Evolutionary conservation across 2,797 vertebrate species (phyloP), one percentile per base, ranked within the genome.

Genomic region (Aulostomus chinensis): DNA sequence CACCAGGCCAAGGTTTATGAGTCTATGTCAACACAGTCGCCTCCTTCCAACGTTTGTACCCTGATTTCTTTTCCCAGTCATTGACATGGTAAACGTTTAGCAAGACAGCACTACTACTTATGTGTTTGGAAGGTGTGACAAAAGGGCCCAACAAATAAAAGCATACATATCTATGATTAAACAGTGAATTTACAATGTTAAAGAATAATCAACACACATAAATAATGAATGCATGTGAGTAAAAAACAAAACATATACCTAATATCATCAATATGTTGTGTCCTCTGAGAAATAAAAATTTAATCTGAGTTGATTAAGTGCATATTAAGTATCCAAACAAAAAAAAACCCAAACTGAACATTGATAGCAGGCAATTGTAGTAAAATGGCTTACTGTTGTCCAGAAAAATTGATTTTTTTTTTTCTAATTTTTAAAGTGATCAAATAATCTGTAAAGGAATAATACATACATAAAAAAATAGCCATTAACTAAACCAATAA

Each of bases 301-400:
- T 22, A 49, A 42, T 30, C 2, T 22, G 8, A 58, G 53, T 2
- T 22, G 26, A 33, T 34, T 36, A 20, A 53, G 40, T 48, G 36
- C 10, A 49, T 45, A 29, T 41, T 55, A 29, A 34, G 42, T 47
- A 47, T 21, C 41, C 21, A 47, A 70, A 67, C 20, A 45, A 14
- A 42, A 32, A 9, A 52, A 18, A 40, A 71, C 56, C 57, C 30
- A 37, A 68, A 65, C 46, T 55, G 37, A 74, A 65, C 39, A 54
- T 39, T 35, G 4, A 62, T 61, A 66, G 45, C 72, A 78, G 58
- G 52, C 39, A 45, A 50, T 48, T 70, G 22, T 34, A 41, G 45
- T 58, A 59, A 46, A 58, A 71, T 75, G 73, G 65, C 68, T 72
- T 82, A 30, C 12, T 53, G 59, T 59, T 52, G 24, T 53, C 45